These are phyloP conservation scores for Psix sp. DNA, from an alignment of 1,140 invertebrate genomes.

Conservation along the genomic window DNA sequence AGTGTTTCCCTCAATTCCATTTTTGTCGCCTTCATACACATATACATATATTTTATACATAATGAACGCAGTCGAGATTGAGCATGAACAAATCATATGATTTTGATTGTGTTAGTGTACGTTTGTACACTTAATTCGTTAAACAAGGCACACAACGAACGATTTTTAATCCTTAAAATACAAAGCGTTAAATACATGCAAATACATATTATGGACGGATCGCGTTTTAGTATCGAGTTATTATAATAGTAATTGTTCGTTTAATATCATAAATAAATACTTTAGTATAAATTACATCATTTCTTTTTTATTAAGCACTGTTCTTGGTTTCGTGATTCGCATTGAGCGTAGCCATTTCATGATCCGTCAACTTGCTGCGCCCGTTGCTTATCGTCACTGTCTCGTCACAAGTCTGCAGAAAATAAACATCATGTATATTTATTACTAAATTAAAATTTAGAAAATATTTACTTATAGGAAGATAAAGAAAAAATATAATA, in stretches of 20 bases:
- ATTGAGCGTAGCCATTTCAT: constrained; percentile 72
- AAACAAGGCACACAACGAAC: constrained; percentile 58
- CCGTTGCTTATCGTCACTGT: constrained; percentile 67
- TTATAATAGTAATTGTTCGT: constrained; percentile 41
- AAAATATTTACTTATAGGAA: background rate
- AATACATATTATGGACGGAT: constrained; percentile 62
- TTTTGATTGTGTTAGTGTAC: constrained; percentile 19
- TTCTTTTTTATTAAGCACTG: constrained; percentile 57
- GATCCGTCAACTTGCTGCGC: constrained; percentile 67
- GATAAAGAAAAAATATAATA: no score
- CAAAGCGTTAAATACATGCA: constrained; percentile 61
- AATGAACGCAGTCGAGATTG: constrained; percentile 43
- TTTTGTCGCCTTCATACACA: constrained; percentile 11
- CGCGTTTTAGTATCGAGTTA: constrained; percentile 40
- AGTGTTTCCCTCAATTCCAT: background rate
- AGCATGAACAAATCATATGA: constrained; percentile 41
- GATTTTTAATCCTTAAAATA: constrained; percentile 53
- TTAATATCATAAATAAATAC: constrained; percentile 56
- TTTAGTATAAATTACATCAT: constrained; percentile 62
- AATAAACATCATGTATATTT: background rate
- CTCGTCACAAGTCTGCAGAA: constrained; percentile 74
- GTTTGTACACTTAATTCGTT: constrained; percentile 40
- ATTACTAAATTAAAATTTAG: background rate
- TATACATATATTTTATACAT: constrained; percentile 32
- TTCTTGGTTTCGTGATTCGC: constrained; percentile 65